Evolutionary conservation across 2,113 vertebrate genomes (phyloP).

Genomic region (Harpagus bidentatus): DNA sequence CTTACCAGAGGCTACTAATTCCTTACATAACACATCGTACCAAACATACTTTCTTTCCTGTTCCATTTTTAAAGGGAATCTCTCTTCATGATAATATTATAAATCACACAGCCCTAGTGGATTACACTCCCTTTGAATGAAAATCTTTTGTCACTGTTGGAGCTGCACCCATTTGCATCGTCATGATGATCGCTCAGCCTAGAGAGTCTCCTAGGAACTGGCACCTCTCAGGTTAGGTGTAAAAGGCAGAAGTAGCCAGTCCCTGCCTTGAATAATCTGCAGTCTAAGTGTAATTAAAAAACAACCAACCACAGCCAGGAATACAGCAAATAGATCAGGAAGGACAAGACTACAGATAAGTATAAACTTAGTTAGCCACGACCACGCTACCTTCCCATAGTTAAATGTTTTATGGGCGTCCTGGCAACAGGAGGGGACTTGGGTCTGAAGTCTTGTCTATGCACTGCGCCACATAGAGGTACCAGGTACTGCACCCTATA

Average conservation of each 20-base stretch:
- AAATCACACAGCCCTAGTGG: not conserved
- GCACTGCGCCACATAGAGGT: not conserved
- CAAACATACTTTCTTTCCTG: not conserved
- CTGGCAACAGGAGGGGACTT: not conserved
- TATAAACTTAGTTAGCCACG: not conserved
- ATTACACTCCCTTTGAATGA: not conserved
- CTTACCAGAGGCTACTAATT: not conserved
- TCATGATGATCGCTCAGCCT: not conserved
- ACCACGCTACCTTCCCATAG: not conserved
- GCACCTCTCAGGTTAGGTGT: not conserved
- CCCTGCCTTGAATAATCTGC: not conserved
- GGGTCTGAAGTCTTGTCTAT: not conserved
- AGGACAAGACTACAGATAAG: not conserved
- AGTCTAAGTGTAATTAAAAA: not conserved
- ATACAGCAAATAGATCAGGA: not conserved
- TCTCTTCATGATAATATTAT: not conserved
- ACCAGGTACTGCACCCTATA: accelerated
- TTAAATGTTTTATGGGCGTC: not conserved
- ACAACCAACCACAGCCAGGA: not conserved
- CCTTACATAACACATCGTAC: not conserved
- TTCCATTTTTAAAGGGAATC: not conserved
- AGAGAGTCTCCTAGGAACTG: not conserved
- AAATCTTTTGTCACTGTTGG: not conserved
- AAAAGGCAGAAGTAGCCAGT: not conserved
- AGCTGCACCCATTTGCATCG: not conserved